Conservation (phyloP, 2,888 invertebrate species). For the Graphium colonna region DNA sequence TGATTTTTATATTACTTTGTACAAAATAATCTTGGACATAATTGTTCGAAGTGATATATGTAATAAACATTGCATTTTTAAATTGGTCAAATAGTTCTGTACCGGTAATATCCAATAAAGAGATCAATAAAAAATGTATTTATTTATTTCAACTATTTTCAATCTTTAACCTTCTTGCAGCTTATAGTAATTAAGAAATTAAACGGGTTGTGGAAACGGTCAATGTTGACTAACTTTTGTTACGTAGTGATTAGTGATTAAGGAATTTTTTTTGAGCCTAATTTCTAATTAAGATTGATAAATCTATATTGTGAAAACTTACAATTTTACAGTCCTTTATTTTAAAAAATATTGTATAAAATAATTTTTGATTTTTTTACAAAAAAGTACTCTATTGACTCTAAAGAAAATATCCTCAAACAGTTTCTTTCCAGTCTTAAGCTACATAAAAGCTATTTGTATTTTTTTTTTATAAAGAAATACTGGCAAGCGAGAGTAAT, state of each 20-base stretch:
- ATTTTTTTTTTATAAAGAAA: no score
- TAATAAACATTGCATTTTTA: conserved; percentile 64
- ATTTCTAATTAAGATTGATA: conserved; percentile 5
- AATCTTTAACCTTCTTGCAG: conserved; percentile 21
- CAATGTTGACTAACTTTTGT: conserved; percentile 1
- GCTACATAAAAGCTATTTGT: no score
- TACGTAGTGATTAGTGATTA: background rate
- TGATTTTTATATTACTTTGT: conserved; percentile 44
- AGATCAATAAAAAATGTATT: conserved; percentile 55
- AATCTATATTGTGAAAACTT: background rate
- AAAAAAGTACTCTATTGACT: no score
- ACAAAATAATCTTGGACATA: conserved; percentile 63
- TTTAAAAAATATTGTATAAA: no score
- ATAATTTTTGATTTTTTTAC: no score
- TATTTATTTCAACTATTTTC: conserved; percentile 28
- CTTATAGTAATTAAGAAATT: conserved; percentile 13
- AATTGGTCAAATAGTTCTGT: conserved; percentile 66
- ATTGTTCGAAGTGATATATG: conserved; percentile 61
- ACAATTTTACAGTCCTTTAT: no score
- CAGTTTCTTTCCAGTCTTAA: no score
- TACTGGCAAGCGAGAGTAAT: no score
- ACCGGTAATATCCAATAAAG: conserved; percentile 72
- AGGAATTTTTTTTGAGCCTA: background rate
- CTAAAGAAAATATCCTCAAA: no score
- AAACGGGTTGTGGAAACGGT: background rate